phyloP scores from a whole-genome alignment of 2,113 vertebrate genomes.

The Mastomys coucha region DNA sequence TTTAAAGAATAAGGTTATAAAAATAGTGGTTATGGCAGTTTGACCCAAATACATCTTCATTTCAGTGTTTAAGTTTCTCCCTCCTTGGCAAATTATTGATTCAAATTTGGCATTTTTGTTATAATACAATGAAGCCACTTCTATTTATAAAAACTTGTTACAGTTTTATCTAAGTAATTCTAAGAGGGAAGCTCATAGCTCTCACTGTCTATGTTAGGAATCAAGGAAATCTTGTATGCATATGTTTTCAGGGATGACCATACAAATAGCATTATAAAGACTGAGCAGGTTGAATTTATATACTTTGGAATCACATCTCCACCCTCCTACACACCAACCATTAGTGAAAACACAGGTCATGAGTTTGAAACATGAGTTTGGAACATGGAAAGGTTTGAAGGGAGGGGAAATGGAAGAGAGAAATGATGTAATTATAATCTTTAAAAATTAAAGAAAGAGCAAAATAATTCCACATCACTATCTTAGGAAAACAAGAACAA shows the following conservation, averaged over 20 bases:
- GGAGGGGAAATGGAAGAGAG: neutral
- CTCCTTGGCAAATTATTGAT: neutral
- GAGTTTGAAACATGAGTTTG: neutral
- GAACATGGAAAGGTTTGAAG: neutral
- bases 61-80: neutral
- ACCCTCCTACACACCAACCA: neutral
- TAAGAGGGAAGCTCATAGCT: neutral
- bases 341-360: neutral
- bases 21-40: neutral
- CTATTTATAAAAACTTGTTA: neutral
- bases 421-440: neutral
- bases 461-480: neutral
- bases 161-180: neutral
- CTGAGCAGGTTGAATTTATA: neutral
- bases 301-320: neutral
- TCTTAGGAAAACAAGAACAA: neutral
- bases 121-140: neutral
- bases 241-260: neutral
- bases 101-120: neutral
- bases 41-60: neutral
- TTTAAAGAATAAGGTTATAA: neutral
- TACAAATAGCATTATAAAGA: neutral
- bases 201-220: neutral
- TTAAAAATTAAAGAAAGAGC: neutral
- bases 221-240: neutral